phyloP scores from a whole-genome alignment of 2,113 vertebrate species.

The Hemicordylus capensis region DNA sequence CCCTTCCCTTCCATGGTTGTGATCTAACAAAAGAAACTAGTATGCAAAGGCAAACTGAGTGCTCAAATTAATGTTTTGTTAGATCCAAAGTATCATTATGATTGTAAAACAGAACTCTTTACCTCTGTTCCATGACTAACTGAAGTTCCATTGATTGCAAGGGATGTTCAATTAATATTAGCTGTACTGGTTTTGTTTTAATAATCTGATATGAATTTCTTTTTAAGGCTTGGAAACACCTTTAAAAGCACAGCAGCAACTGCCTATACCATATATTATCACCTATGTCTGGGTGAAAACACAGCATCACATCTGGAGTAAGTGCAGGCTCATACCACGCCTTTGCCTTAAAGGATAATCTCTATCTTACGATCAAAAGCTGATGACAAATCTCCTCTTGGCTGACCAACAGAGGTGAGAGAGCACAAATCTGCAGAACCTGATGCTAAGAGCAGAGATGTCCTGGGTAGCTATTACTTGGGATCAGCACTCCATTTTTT shows the following conservation, averaged over 20 bases:
- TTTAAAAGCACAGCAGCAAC: neutral
- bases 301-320: neutral
- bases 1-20: no score
- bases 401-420: neutral
- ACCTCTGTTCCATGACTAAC: no score
- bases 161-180: neutral
- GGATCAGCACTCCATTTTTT: conserved; percentile 29
- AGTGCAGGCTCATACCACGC: neutral
- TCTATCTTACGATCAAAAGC: neutral
- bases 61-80: no score
- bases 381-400: fast-evolving
- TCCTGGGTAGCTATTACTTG: conserved; percentile 36
- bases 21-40: no score
- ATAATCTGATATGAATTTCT: neutral
- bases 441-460: conserved; percentile 3
- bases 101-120: no score
- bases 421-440: neutral
- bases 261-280: neutral
- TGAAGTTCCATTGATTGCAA: neutral
- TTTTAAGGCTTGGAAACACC: neutral
- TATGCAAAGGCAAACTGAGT: no score
- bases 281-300: neutral
- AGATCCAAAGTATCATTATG: no score
- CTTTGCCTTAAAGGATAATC: neutral
- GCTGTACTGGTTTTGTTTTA: neutral